Evolutionary conservation across 2,113 vertebrate genomes (phyloP).

Genomic region (Charina bottae): DNA sequence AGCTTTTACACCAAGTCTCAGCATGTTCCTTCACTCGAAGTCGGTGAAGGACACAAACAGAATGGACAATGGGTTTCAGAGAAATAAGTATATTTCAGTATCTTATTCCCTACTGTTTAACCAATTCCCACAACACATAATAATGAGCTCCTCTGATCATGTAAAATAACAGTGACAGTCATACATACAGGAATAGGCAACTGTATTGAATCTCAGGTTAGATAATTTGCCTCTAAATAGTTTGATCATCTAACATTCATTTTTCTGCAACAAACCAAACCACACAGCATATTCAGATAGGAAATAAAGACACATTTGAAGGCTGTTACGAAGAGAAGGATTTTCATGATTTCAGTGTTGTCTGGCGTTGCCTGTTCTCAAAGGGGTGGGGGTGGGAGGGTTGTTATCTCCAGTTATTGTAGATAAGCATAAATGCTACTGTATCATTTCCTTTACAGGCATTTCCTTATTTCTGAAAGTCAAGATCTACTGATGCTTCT

Average conservation of each 20-base stretch:
- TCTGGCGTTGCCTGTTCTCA: not conserved
- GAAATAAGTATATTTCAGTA: not conserved
- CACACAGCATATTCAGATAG: not conserved
- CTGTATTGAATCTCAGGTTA: not conserved
- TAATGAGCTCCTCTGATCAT: not conserved
- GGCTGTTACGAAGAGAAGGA: not conserved
- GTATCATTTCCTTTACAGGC: not conserved
- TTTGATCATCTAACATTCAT: not conserved
- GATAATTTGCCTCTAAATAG: not conserved
- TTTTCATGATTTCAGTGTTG: not conserved
- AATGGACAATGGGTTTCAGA: not conserved
- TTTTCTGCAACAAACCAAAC: not conserved
- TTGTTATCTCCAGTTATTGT: not conserved
- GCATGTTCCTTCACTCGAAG: too few species aligned
- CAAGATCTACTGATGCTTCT: not conserved
- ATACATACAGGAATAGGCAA: not conserved
- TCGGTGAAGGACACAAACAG: too few species aligned
- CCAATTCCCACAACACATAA: not conserved
- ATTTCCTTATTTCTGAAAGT: slow-evolving; percentile 43
- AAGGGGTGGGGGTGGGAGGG: not conserved
- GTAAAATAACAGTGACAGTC: not conserved
- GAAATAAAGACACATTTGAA: not conserved
- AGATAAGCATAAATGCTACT: not conserved
- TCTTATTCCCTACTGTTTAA: not conserved
- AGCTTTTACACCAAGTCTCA: too few species aligned